Base-by-base conservation (phyloP, 2,113 vertebrate genomes). In the Seriola aureovittata region DNA sequence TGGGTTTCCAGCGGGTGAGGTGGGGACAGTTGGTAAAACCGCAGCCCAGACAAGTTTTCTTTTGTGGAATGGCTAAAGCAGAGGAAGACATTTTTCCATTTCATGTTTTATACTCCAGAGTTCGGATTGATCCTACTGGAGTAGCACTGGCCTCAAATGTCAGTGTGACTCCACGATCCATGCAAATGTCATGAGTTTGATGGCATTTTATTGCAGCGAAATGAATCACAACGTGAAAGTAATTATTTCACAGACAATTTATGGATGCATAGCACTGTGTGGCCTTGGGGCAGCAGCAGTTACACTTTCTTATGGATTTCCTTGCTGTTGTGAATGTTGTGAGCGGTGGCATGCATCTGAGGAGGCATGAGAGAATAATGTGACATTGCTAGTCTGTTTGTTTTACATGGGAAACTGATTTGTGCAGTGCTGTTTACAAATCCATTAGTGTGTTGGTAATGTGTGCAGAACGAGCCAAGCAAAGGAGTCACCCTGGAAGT, bases 1-100 rank as follows among this genome's bases (percentile, higher is more conserved):
- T 77, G 58, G 62, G 66, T 93, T 92, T 93, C 82, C 85, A 89
- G 87, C 62, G 83, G 81, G 78, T 76, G 83, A 92, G 69, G 77
- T 86, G 80, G 88, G 89, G 89, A 88, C 90, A 82, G 69, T 68
- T 36, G 71, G 48, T 81, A 3, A 82, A 93, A 90, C 91, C 87
- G 44, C 91, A 85, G 64, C 44, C 68, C 71, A 86, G 88, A 86
- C 90, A 77, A 74, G 57, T 86, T 79, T 72, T 77, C 40, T 84
- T 86, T 78, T 81, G 65, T 86, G 29, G 71, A 63, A 88, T 85
- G 63, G 67, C 63, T 83, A 78, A 91, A 88, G 75, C 77, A 90
- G 69, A 86, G 84, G 68, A 72, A 80, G 80, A 84, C 52, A 70
- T 81, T 91, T 84, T 90, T 82, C 76, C 71, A 68, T 71, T 73